Base-by-base conservation (phyloP, 2,888 invertebrate species). In the Gortyna flavago region DNA sequence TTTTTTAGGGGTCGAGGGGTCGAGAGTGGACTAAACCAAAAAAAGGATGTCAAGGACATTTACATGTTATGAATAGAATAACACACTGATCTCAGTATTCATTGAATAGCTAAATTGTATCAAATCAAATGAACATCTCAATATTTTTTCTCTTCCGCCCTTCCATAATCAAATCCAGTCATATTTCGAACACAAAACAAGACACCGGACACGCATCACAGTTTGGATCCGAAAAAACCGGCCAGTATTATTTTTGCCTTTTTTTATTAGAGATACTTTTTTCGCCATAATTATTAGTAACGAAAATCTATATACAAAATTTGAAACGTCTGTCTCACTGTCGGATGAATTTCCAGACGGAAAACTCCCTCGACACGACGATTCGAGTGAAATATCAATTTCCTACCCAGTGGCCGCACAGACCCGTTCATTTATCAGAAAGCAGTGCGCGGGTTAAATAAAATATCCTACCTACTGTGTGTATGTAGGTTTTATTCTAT, bases 361-460 rank as follows among this genome's bases (percentile, higher is more conserved):
- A 78, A 81, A 85, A 85, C 87, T 89, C 87, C 87, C 87, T 86
- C 83, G 88, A 83, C 85, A 85, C 86, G 87, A 86, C 89, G 89
- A 90, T 90, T 89, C 89, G 91, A 94, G 91, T 94, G 93, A 95
- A 95, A 95, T 95, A 95, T 95, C 95, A 95, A 94, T 95, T 94
- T 94, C 92, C 94, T 92, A 90, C 89, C 90, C 92, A 89, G 89
- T 92, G 93, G 91, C 90, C 92, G 91, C 89, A 88, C 87, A 84
- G 86, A 85, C 89, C 88, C 91, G 90, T 92, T 93, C 94, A 93
- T 95, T 95, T 94, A 91, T 92, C 91, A 91, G 89, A 87, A 88
- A 90, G 90, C 89, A 87, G 84, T 86, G 89, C 85, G 83, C 85
- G 89, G 88, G 86, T 90, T 90, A 89, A 92, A 92, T 91, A 90